These are phyloP conservation scores for Ophioderma brevispina DNA, from an alignment of 35 echinoderm and acorn worm genomes.

Conservation along the genomic window DNA sequence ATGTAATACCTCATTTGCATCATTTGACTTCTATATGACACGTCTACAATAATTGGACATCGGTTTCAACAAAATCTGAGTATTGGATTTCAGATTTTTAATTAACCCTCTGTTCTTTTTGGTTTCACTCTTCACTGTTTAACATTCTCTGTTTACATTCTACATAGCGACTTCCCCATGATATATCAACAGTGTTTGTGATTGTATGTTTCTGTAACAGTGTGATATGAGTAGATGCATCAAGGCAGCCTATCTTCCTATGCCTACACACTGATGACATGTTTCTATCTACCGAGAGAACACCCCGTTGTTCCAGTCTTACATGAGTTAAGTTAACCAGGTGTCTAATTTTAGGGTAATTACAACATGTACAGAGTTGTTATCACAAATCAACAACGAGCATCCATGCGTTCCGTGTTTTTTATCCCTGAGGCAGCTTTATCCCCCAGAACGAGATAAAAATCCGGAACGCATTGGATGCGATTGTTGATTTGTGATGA, in stretches of 20 bases:
- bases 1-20: too few relatives aligned
- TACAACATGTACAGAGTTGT: not conserved
- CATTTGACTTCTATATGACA: too few relatives aligned
- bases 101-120: not conserved
- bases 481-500: too few relatives aligned
- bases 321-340: conserved; percentile 86
- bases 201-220: conserved; percentile 13
- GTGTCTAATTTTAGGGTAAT: not conserved
- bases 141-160: too few relatives aligned
- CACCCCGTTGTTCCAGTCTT: conserved; percentile 86
- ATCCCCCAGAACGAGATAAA: not conserved
- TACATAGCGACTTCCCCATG: too few relatives aligned
- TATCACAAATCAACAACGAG: not conserved
- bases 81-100: not conserved
- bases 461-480: too few relatives aligned
- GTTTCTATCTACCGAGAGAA: conserved; percentile 77
- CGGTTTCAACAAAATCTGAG: too few relatives aligned
- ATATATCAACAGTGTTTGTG: too few relatives aligned
- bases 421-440: not conserved
- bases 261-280: conserved; percentile 82
- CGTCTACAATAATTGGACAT: too few relatives aligned
- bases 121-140: too few relatives aligned
- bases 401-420: not conserved
- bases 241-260: conserved; percentile 91
- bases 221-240: conserved; percentile 97